Evolutionary conservation across 2,113 vertebrate species (phyloP).

Genomic region (Brienomyrus brachyistius): DNA sequence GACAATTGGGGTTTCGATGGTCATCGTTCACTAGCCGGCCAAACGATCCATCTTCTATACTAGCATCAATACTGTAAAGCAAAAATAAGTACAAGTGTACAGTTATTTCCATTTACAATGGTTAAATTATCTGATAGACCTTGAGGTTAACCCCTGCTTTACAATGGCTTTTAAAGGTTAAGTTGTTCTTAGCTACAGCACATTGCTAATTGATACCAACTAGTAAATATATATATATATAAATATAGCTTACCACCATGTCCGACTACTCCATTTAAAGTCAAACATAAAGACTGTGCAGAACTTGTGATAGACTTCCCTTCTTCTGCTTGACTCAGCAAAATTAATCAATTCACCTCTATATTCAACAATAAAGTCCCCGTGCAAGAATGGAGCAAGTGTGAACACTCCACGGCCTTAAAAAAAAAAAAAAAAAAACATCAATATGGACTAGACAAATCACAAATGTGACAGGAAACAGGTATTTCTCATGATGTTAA

Average conservation of each 20-base stretch:
- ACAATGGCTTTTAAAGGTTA: no score
- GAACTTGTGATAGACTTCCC: neutral
- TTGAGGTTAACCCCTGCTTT: no score
- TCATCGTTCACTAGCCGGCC: neutral
- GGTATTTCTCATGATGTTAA: neutral
- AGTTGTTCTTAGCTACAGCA: neutral
- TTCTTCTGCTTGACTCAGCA: neutral
- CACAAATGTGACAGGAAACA: neutral
- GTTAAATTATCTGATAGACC: no score
- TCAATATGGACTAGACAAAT: neutral
- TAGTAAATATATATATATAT: neutral
- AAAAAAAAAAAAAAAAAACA: neutral
- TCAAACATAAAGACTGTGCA: neutral
- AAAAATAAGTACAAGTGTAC: no score
- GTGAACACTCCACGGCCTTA: neutral
- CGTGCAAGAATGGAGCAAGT: neutral
- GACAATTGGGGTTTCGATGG: neutral
- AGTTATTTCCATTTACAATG: no score
- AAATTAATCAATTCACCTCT: neutral
- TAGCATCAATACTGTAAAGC: no score
- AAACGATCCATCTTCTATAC: neutral
- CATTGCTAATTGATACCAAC: neutral
- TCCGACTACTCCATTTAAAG: neutral
- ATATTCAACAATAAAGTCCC: neutral
- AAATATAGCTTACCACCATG: neutral